These are phyloP conservation scores for Chanos chanos DNA, from an alignment of 2,797 vertebrate genomes.

Conservation along the genomic window DNA sequence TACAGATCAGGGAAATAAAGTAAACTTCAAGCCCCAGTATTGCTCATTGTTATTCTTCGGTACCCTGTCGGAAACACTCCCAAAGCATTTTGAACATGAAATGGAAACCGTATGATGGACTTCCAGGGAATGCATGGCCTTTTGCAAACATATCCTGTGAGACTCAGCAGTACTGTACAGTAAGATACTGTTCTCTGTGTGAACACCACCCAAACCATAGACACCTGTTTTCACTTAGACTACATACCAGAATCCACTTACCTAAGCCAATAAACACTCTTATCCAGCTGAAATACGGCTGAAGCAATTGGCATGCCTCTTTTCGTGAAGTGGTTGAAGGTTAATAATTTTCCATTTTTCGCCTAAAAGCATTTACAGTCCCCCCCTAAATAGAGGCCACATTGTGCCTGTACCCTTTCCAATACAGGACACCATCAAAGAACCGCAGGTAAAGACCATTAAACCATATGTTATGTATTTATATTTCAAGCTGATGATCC, in stretches of 20 bases:
- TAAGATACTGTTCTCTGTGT: slow-evolving; percentile 43
- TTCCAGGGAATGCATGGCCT: slow-evolving; percentile 16
- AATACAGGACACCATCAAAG: neutral
- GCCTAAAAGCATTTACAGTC: slow-evolving; percentile 11
- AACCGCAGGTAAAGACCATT: neutral
- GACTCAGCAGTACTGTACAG: slow-evolving; percentile 27
- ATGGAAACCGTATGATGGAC: slow-evolving; percentile 27
- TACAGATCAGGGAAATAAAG: no score
- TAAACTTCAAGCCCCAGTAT: no score
- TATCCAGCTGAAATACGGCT: slow-evolving; percentile 54
- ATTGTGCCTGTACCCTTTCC: neutral
- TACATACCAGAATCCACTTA: slow-evolving; percentile 64
- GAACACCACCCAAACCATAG: slow-evolving; percentile 39
- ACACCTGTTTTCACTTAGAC: slow-evolving; percentile 71
- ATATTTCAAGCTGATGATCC: no score
- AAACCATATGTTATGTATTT: no score
- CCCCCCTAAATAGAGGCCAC: neutral
- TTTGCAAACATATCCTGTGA: slow-evolving; percentile 19
- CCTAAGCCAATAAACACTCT: slow-evolving; percentile 62
- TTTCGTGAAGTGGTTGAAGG: slow-evolving; percentile 35
- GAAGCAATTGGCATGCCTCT: slow-evolving; percentile 39
- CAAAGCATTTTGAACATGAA: slow-evolving; percentile 6
- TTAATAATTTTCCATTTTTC: slow-evolving; percentile 38
- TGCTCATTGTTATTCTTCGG: no score
- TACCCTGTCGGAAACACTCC: neutral